phyloP scores from a whole-genome alignment of 1,140 invertebrate genomes.

The Drosophila littoralis region DNA sequence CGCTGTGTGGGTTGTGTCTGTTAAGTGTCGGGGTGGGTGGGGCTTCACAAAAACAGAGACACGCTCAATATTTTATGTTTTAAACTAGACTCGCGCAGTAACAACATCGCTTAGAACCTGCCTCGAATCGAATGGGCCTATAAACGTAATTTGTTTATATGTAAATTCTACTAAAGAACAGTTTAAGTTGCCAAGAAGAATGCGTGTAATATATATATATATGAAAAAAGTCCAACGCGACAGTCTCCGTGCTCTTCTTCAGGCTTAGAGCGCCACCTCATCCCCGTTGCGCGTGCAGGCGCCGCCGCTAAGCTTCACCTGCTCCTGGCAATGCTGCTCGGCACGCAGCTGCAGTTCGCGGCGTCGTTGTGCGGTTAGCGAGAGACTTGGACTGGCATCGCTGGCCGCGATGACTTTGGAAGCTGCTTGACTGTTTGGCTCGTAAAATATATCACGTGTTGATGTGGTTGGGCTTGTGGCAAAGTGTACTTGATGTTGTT shows the following conservation, averaged over 20 bases:
- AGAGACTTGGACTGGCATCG: conserved; percentile 49
- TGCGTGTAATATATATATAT: too few relatives aligned
- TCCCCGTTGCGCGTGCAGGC: conserved; percentile 69
- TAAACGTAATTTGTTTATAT: background rate
- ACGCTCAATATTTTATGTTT: conserved; percentile 1
- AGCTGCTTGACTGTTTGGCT: conserved; percentile 62
- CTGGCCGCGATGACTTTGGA: conserved; percentile 52
- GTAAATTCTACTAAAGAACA: conserved; percentile 61
- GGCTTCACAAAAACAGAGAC: conserved; percentile 2
- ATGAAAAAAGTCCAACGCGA: conserved; percentile 38
- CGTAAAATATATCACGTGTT: conserved; percentile 74
- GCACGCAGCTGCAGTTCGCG: conserved; percentile 70
- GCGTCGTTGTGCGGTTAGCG: conserved; percentile 72
- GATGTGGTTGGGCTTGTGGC: conserved; percentile 51
- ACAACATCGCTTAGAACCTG: conserved; percentile 27
- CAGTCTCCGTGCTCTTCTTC: conserved; percentile 50
- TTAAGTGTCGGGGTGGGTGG: conserved; percentile 2
- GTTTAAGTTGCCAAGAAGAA: conserved; percentile 4
- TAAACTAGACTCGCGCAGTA: conserved; percentile 18
- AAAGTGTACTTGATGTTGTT: conserved; percentile 63
- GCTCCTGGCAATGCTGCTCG: conserved; percentile 67
- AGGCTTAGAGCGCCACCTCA: conserved; percentile 73
- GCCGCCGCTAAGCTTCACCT: conserved; percentile 57
- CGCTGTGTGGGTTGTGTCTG: conserved; percentile 24
- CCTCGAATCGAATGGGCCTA: conserved; percentile 5